Conservation (phyloP, 2,113 vertebrate species). For the Ia io region DNA sequence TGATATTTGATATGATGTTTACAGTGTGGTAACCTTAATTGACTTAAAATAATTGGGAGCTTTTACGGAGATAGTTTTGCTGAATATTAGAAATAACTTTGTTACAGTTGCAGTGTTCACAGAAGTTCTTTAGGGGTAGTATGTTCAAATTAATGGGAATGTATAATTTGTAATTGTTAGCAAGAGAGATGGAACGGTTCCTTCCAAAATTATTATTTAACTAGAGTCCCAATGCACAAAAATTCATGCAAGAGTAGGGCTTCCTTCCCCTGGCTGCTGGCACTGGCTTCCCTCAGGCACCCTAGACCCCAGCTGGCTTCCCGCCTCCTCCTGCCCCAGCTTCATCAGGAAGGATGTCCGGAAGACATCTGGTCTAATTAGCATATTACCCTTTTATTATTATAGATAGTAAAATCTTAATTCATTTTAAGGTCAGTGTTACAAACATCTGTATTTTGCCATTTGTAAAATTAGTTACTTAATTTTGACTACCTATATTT, state of each 20-base stretch:
- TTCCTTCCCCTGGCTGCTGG: too few species aligned
- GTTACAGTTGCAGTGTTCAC: fast-evolving
- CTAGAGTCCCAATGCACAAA: too few species aligned
- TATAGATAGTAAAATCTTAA: neutral
- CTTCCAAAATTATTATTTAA: neutral
- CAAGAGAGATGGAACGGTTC: neutral
- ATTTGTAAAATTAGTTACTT: neutral
- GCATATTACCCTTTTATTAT: too few species aligned
- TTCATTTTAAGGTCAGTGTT: neutral
- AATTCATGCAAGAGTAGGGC: too few species aligned
- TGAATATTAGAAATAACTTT: neutral
- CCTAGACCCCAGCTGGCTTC: too few species aligned
- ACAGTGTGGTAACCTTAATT: neutral
- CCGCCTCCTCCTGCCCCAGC: fast-evolving
- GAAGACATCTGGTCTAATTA: too few species aligned
- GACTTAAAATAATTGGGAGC: neutral
- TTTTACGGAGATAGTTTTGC: neutral
- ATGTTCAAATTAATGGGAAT: neutral
- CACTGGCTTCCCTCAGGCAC: too few species aligned
- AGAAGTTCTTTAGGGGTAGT: neutral
- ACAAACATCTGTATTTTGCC: neutral
- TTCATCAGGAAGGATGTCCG: too few species aligned
- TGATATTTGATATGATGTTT: neutral
- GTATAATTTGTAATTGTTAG: neutral
- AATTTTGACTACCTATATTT: neutral